A percentile compares a stretch with the other conserved stretches of the same genome.
Evolutionary conservation across 2,113 vertebrate species (phyloP).

Genomic region (Pelecanoides urinatrix): DNA sequence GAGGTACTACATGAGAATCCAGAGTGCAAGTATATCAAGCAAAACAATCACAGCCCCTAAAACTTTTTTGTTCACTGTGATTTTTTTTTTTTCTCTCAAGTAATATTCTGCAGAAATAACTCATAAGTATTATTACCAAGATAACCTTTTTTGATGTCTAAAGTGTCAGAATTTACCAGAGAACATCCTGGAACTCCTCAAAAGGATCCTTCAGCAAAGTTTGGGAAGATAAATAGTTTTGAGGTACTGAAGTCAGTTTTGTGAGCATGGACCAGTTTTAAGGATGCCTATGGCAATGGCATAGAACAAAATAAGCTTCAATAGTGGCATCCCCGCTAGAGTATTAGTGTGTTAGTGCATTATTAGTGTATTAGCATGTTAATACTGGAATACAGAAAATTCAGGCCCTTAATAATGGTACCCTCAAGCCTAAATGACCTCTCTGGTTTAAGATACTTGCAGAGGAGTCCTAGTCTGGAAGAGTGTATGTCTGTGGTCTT

Average conservation of each 20-base stretch:
- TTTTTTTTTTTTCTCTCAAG: no score
- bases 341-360: background rate
- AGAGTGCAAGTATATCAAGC: no score
- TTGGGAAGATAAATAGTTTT: background rate
- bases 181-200: background rate
- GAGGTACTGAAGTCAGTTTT: background rate
- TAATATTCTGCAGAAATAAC: background rate
- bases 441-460: background rate
- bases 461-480: background rate
- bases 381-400: background rate
- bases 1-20: background rate
- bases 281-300: background rate
- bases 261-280: background rate
- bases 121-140: background rate
- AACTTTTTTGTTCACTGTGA: background rate
- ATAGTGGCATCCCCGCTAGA: no score
- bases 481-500: background rate
- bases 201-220: background rate
- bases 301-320: background rate
- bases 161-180: background rate
- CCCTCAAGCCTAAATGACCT: background rate
- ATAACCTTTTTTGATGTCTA: background rate
- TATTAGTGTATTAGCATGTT: background rate
- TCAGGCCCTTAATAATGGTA: background rate
- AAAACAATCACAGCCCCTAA: background rate